Evolutionary conservation across 2,888 invertebrate genomes (phyloP).

Genomic region (Cylloceria caligata): DNA sequence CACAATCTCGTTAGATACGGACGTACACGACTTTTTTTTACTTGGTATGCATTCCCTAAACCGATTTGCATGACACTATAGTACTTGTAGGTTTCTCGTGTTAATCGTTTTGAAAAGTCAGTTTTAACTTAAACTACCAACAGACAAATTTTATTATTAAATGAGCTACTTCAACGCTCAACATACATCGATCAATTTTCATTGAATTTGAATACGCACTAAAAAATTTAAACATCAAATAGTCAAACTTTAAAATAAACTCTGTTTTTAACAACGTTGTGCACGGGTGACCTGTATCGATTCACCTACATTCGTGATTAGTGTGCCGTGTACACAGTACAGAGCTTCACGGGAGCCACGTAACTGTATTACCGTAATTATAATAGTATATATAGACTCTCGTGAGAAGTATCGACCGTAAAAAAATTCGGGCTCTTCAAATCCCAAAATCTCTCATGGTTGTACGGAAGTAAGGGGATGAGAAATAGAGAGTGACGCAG

Average conservation of each 20-base stretch:
- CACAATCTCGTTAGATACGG: too few species aligned
- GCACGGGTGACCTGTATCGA: not conserved
- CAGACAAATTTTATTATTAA: not conserved
- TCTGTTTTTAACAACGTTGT: not conserved
- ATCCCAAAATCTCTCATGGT: not conserved
- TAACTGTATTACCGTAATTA: conserved; percentile 7
- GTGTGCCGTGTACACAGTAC: conserved; percentile 8
- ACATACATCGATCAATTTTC: not conserved
- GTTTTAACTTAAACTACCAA: not conserved
- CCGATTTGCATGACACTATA: too few species aligned
- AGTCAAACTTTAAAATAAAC: not conserved
- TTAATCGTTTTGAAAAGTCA: not conserved
- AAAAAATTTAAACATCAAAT: not conserved
- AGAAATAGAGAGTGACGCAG: not conserved
- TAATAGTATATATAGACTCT: conserved; percentile 4
- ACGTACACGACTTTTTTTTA: too few species aligned
- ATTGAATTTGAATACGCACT: not conserved
- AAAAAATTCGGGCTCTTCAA: too few species aligned
- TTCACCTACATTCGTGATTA: conserved; percentile 12
- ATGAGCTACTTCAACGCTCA: not conserved
- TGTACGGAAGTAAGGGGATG: not conserved
- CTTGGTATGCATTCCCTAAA: too few species aligned
- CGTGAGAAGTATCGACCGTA: not conserved
- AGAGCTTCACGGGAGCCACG: not conserved
- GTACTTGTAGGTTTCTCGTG: too few species aligned